Percentiles rank a stretch among this genome's conserved stretches.
phyloP scores from a whole-genome alignment of 2,888 invertebrate genomes.

The Macrostomum cliftonense region DNA sequence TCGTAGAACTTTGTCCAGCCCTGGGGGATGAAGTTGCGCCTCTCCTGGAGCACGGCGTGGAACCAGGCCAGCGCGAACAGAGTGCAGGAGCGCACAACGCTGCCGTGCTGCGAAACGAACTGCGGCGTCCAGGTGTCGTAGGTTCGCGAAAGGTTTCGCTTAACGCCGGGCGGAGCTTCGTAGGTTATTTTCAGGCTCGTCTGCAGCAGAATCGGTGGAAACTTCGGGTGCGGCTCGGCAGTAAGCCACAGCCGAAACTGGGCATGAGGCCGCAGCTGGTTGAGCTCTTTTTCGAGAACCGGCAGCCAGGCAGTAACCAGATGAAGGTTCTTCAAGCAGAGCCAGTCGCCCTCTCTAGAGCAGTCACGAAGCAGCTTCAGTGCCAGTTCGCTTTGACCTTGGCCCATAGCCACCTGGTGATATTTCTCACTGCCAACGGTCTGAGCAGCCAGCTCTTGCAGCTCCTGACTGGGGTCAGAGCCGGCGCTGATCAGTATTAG shows the following conservation, averaged over 20 bases:
- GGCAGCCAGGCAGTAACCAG: slow-evolving; percentile 53
- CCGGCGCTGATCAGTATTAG: slow-evolving; percentile 69
- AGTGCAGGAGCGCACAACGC: slow-evolving; percentile 38
- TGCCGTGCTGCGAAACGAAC: slow-evolving; percentile 30
- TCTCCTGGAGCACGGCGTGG: slow-evolving; percentile 68
- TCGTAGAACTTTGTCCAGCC: slow-evolving; percentile 77
- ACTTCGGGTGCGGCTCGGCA: slow-evolving; percentile 57
- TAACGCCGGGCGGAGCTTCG: slow-evolving; percentile 67
- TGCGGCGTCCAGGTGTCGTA: slow-evolving; percentile 51
- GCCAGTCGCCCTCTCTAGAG: slow-evolving; percentile 51
- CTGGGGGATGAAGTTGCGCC: slow-evolving; percentile 70
- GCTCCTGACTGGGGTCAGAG: slow-evolving; percentile 68
- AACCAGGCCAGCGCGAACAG: slow-evolving; percentile 62
- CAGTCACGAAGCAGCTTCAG: slow-evolving; percentile 45
- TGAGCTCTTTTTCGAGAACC: slow-evolving; percentile 44
- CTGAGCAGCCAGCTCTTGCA: slow-evolving; percentile 48
- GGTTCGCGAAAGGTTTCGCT: slow-evolving; percentile 56
- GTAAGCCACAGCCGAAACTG: slow-evolving; percentile 65
- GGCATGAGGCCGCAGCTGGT: slow-evolving; percentile 18
- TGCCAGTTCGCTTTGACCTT: slow-evolving; percentile 53
- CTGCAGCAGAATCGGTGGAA: slow-evolving; percentile 56
- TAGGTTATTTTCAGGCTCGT: slow-evolving; percentile 58
- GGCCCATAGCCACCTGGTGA: slow-evolving; percentile 57
- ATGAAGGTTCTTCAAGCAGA: slow-evolving; percentile 62
- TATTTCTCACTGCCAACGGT: slow-evolving; percentile 41